phyloP scores from a whole-genome alignment of 2,888 invertebrate genomes.

The Apeira syringaria region DNA sequence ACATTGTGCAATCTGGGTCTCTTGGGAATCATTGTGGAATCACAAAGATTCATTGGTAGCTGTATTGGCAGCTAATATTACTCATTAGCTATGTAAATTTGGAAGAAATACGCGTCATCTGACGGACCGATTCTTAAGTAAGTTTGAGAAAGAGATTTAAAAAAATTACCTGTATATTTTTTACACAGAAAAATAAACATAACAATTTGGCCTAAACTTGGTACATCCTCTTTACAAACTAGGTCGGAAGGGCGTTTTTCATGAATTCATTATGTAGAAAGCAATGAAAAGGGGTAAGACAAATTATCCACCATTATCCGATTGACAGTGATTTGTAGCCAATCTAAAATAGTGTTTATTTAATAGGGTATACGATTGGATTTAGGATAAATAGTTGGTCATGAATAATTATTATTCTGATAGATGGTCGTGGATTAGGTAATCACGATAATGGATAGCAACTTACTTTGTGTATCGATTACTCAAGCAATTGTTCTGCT shows the following conservation, averaged over 20 bases:
- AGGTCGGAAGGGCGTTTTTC: constrained; percentile 29
- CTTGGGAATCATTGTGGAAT: too few relatives aligned
- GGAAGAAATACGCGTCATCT: too few relatives aligned
- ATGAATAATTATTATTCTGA: constrained; percentile 26
- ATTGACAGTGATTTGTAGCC: constrained; percentile 37
- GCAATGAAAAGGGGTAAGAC: constrained; percentile 34
- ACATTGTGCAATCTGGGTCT: too few relatives aligned
- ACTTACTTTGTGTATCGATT: constrained; percentile 7
- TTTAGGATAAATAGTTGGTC: constrained; percentile 24
- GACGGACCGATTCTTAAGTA: too few relatives aligned
- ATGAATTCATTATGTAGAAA: constrained; percentile 33
- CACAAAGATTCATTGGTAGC: too few relatives aligned
- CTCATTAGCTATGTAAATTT: too few relatives aligned
- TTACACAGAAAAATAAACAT: too few relatives aligned
- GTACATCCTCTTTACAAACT: constrained; percentile 11
- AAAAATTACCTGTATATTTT: too few relatives aligned
- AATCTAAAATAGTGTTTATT: constrained; percentile 35
- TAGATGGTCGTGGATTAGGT: constrained; percentile 22
- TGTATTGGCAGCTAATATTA: too few relatives aligned
- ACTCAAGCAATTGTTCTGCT: too few relatives aligned
- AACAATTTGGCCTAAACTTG: too few relatives aligned
- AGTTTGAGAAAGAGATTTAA: too few relatives aligned
- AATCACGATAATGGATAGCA: constrained; percentile 16
- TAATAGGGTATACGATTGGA: constrained; percentile 27
- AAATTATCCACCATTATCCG: constrained; percentile 33